A percentile compares a stretch with the other conserved stretches of the same genome.
phyloP scores from a whole-genome alignment of 2,797 vertebrate genomes.

The Enteromius argenteus region DNA sequence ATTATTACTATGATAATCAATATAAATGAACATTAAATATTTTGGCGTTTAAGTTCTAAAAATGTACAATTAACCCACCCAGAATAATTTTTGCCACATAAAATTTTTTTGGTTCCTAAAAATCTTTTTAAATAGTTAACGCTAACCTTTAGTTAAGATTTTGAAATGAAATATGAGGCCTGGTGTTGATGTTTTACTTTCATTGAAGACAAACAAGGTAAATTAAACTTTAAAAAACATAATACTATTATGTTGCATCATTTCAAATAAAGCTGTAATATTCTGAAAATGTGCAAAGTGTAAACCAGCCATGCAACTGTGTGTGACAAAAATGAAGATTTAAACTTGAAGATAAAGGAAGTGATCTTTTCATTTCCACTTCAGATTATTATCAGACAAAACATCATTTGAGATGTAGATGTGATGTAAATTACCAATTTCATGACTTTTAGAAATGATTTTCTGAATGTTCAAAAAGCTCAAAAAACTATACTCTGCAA shows the following conservation, averaged over 20 bases:
- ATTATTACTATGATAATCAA: conserved; percentile 4
- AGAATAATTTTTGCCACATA: neutral
- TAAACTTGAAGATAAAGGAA: neutral
- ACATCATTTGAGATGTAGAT: neutral
- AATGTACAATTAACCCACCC: neutral
- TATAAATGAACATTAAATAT: neutral
- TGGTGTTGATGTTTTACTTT: neutral
- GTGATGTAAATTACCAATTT: neutral
- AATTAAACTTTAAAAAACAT: neutral
- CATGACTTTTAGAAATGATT: neutral
- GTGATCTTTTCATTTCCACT: neutral
- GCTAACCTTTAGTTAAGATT: neutral
- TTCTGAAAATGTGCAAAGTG: neutral
- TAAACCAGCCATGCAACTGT: neutral
- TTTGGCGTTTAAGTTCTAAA: neutral
- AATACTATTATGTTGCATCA: neutral
- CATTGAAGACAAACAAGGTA: neutral
- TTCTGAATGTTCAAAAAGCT: neutral
- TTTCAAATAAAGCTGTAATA: neutral
- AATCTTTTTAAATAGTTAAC: neutral
- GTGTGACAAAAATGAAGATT: neutral
- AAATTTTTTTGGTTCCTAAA: neutral
- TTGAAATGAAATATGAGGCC: neutral
- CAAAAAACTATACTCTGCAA: neutral
- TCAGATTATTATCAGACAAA: neutral